These are phyloP conservation scores for Philonicus albiceps DNA, from an alignment of 2,888 invertebrate species.

Conservation along the genomic window DNA sequence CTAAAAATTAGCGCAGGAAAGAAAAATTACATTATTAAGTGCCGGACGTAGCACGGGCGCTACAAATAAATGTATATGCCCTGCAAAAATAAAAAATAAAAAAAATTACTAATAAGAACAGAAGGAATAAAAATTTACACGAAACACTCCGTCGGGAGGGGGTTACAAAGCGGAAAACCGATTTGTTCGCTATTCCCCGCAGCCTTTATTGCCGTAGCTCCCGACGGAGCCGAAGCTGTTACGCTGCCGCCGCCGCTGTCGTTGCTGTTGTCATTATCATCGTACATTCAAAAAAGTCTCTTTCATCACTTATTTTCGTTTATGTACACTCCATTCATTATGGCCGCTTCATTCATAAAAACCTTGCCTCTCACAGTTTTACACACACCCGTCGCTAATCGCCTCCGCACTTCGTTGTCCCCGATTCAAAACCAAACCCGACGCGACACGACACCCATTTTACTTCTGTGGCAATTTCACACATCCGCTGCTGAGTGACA, in stretches of 20 bases:
- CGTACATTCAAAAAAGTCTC: conserved; percentile 29
- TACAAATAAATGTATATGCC: not conserved
- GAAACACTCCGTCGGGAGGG: not conserved
- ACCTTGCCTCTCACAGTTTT: conserved; percentile 44
- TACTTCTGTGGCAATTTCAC: not conserved
- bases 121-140: not conserved
- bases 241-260: not conserved
- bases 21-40: conserved; percentile 3
- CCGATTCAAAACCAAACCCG: not conserved
- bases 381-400: conserved; percentile 34
- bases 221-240: not conserved
- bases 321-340: conserved; percentile 50
- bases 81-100: no score
- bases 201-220: not conserved
- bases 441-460: conserved; percentile 2
- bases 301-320: conserved; percentile 42
- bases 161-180: not conserved
- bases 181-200: not conserved
- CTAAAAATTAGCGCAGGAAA: not conserved
- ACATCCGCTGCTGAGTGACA: not conserved
- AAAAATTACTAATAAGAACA: not conserved
- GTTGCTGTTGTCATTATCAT: conserved; percentile 9
- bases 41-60: not conserved
- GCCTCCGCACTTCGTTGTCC: conserved; percentile 16
- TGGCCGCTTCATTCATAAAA: conserved; percentile 52